Percentiles rank a stretch among this genome's conserved stretches.
phyloP scores from a whole-genome alignment of 2,113 vertebrate genomes.

The Poeciliopsis occidentalis region DNA sequence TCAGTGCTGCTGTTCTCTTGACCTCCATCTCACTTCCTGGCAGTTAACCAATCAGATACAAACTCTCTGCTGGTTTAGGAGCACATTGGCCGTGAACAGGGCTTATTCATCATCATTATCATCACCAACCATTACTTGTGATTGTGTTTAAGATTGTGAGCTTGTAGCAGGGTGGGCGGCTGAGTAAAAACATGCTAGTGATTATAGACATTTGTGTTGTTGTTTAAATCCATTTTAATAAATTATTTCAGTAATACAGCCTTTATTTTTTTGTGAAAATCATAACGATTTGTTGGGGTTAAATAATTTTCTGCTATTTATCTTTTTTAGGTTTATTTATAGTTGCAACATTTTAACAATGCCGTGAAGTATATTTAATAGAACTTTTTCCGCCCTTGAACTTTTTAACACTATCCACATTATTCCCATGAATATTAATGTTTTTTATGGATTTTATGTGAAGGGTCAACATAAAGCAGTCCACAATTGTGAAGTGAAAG shows the following conservation, averaged over 20 bases:
- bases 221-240: constrained; percentile 9
- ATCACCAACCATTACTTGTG: constrained; percentile 38
- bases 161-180: constrained; percentile 9
- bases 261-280: constrained; percentile 6
- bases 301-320: not conserved
- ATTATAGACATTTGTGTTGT: constrained; percentile 15
- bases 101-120: constrained; percentile 45
- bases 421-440: too few species aligned
- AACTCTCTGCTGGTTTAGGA: constrained; percentile 42
- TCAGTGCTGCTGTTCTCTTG: constrained; percentile 19
- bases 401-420: too few species aligned
- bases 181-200: constrained; percentile 9
- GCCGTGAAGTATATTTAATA: not conserved
- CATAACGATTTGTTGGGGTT: not conserved
- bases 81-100: constrained; percentile 71
- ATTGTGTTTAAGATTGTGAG: constrained; percentile 40
- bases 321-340: not conserved
- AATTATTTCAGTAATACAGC: not conserved
- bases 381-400: too few species aligned
- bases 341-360: not conserved
- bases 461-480: too few species aligned
- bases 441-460: too few species aligned
- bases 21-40: constrained; percentile 51
- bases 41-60: constrained; percentile 67
- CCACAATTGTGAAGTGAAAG: too few species aligned